Evolutionary conservation across 2,113 vertebrate genomes (phyloP), one percentile per base, ranked within the genome.

Genomic region (Oophaga pumilio): DNA sequence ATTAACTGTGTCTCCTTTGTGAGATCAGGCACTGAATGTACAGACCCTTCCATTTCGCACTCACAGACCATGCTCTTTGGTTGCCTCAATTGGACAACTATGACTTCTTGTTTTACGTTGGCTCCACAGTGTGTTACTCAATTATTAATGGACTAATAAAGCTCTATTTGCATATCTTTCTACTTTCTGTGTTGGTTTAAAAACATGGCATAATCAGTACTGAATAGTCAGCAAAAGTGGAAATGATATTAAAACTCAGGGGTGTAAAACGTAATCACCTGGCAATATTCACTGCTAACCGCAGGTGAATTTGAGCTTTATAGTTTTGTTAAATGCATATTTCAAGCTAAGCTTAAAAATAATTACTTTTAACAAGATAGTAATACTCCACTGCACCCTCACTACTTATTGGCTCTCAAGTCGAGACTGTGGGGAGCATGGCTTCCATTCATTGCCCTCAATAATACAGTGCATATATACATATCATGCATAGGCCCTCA

Each of bases 1-100:
- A 89, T 92, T 90, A 88, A 84, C 82, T 80, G 0, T 50, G 69
- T 80, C 87, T 84, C 87, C 87, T 84, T 88, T 88, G 87, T 88
- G 81, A 77, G 73, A 88, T 84, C 49, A 83, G 71, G 60, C 68
- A 56, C 71, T 77, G 71, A 77, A 84, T 56, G 73, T 66, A 68
- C 81, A 84, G 81, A 84, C 80, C 73, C 66, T 83, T 77, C 18
- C 26, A 77, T 77, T 64, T 50, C 68, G 71, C 84, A 69, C 74
- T 24, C 77, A 87, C 79, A 81, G 57, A 26, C 59, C 26, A 10
- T 84, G 50, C 24, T 52, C 71, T 13, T 68, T 83, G 22, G 50
- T 28, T 79, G 52, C 13, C n/a, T 28, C 33, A 15, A 79, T 33
- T 26, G 26, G 53, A 66, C 66, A 26, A 1, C 22, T 66, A 88